These are phyloP conservation scores for Chrysolina haemoptera DNA, from an alignment of 2,888 invertebrate genomes.

Conservation along the genomic window DNA sequence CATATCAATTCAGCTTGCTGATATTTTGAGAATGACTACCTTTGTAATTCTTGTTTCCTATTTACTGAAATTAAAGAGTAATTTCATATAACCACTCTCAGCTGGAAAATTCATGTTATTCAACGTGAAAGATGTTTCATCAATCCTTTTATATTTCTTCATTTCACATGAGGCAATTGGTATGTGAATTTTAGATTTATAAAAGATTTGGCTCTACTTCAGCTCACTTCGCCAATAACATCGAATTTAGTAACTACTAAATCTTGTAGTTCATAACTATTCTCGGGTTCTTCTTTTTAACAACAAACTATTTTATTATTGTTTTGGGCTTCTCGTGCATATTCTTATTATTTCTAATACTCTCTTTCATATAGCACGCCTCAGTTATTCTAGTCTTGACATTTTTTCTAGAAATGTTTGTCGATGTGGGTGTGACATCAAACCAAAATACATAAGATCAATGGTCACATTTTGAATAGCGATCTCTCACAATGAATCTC, in stretches of 20 bases:
- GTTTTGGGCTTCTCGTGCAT: no score
- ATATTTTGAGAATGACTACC: not conserved
- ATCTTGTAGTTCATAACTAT: not conserved
- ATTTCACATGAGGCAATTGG: no score
- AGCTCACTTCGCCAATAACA: no score
- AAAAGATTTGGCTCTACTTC: no score
- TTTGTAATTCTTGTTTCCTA: not conserved
- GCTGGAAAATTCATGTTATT: no score
- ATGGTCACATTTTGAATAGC: not conserved
- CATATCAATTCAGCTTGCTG: not conserved
- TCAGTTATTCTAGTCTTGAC: constrained; percentile 16
- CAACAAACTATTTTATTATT: no score
- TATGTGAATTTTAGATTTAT: no score
- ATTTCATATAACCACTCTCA: not conserved
- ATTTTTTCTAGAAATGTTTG: not conserved
- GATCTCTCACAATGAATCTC: not conserved
- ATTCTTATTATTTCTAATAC: no score
- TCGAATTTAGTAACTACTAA: no score
- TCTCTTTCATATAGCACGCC: no score
- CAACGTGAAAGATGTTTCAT: no score
- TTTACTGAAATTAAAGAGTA: not conserved
- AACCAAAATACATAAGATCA: not conserved
- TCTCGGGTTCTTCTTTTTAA: not conserved
- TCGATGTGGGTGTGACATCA: not conserved
- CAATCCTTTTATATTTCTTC: no score